Base-by-base conservation (phyloP, 2,888 invertebrate genomes). In the Yponomeuta malinellus region DNA sequence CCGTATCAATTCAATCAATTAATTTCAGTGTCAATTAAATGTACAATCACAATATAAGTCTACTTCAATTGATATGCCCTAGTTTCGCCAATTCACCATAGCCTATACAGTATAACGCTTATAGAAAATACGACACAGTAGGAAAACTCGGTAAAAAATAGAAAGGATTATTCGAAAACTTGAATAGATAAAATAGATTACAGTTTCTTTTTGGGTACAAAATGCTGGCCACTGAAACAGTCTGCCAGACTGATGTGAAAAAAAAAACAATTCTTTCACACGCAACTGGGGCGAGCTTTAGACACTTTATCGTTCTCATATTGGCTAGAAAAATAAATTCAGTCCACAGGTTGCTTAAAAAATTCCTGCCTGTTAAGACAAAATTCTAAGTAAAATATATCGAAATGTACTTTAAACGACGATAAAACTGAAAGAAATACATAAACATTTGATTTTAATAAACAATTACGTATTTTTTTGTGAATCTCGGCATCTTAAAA, bases 61-160 rank as follows among this genome's bases (percentile, higher is more conserved):
- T 52, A 52, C 1, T 52, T 15, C 1, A 15, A 10, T 52, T 52
- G 52, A 52, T 52, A 52, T 52, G 10, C 12, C 15, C 52, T 52
- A 52, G 5, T 52, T 52, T 52, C 52, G 5, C 52, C 15, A 52
- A 10, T 52, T 52, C 15, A 52, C 52, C 10, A 15, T 52, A 10
- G 4, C 52, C 10, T 52, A 52, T 10, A 52, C 52, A 5, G 12
- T 10, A 52, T 52, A 52, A 43, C 4, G 3, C 12, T 3, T 15
- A 52, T 52, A 65, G 31, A 29, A 65, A 65, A 65, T 65, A 65
- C 52, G 52, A 2, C 52, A 52, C 52, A 2, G 33, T 23, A 65
- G 31, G 65, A 65, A 65, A 65, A 65, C 31, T 1, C 33, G 31
- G 76, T 82, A 81, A 71, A 81, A 83, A 83, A 81, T 79, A 77